phyloP scores from a whole-genome alignment of 2,113 vertebrate genomes.

The Pampusana beccarii region DNA sequence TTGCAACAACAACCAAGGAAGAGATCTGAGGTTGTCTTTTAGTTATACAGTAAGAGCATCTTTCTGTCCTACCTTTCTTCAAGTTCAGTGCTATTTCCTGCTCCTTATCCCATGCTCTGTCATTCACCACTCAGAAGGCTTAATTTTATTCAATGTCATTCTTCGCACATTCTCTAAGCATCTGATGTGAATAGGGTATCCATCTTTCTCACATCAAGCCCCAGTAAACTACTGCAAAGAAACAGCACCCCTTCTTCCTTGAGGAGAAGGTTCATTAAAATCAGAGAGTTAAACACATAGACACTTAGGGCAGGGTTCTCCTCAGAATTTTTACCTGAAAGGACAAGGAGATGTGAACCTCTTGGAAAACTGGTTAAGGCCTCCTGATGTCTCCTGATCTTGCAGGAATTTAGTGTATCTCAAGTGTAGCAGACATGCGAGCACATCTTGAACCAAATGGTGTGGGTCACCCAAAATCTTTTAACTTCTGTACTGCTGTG shows the following conservation, averaged over 20 bases:
- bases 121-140: neutral
- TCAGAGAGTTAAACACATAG: neutral
- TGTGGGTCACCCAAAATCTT: neutral
- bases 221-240: neutral
- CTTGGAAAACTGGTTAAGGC: neutral
- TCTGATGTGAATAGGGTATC: accelerated
- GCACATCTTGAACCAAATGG: neutral
- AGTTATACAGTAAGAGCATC: neutral
- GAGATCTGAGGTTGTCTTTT: neutral
- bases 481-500: neutral
- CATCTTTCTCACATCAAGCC: neutral
- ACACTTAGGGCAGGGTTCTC: neutral
- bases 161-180: neutral
- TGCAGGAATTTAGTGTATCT: neutral
- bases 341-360: neutral
- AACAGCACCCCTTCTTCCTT: neutral
- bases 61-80: neutral
- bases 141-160: neutral
- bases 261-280: neutral
- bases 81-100: neutral
- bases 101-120: accelerated
- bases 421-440: neutral
- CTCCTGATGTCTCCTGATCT: neutral
- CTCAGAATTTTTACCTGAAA: neutral
- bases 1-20: neutral